Evolutionary conservation across 2,888 invertebrate genomes (phyloP).

Genomic region (Mactromeris polynyma): DNA sequence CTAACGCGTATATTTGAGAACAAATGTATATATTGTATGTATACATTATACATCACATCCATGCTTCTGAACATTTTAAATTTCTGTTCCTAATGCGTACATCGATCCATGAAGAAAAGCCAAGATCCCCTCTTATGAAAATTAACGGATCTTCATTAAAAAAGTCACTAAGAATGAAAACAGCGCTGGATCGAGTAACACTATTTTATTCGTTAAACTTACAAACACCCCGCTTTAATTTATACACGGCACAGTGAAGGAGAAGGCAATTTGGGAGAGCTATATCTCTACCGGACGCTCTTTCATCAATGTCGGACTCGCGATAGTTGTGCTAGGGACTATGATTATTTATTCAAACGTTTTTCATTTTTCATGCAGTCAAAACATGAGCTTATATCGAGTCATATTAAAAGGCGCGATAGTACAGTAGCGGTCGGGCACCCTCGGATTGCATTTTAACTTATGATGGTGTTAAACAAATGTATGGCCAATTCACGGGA

Average conservation of each 20-base stretch:
- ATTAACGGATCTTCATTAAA: no score
- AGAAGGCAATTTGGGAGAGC: conserved; percentile 49
- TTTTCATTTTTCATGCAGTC: conserved; percentile 53
- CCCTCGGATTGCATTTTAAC: background rate
- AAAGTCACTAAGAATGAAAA: no score
- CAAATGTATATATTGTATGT: no score
- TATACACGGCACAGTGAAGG: conserved; percentile 36
- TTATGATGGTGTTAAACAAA: background rate
- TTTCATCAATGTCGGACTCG: conserved; percentile 41
- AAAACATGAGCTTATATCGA: conserved; percentile 30
- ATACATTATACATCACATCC: no score
- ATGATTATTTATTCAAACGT: conserved; percentile 47
- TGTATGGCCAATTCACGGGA: background rate
- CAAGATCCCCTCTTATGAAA: no score
- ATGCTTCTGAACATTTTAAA: no score
- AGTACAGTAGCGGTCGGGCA: background rate
- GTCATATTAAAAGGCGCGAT: conserved; percentile 20
- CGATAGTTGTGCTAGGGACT: conserved; percentile 35
- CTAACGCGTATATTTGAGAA: no score
- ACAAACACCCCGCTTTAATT: conserved; percentile 37
- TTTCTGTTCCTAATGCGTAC: no score
- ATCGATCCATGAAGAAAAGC: no score
- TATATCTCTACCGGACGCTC: background rate
- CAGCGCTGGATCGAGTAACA: no score
- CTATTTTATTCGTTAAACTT: background rate